Evolutionary conservation across 2,888 invertebrate species (phyloP), one percentile per base, ranked within the genome.

Genomic region (Polydesmus complanatus): DNA sequence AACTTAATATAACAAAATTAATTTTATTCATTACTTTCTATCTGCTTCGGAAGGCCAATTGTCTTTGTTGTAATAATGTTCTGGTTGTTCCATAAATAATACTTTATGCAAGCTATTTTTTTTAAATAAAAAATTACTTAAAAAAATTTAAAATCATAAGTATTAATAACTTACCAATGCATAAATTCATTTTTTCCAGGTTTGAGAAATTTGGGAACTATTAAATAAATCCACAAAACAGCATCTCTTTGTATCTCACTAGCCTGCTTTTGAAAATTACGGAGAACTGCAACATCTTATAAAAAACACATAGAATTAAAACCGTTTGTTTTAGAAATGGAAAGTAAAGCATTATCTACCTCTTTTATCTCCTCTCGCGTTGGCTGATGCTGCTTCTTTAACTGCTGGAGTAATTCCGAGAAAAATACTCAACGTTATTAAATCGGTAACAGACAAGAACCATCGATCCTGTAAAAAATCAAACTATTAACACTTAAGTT

Each of bases 1-100:
- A 52, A 19, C 11, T 21, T 19, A 19, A 52, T 25, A 23, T 23
- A 63, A 14, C 49, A 14, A 14, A 48, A 19, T 8, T 26, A 25
- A 54, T 27, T 27, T 3, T 23, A 19, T 52, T 5, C 22, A 69
- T 65, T 64, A 74, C 75, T 67, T 68, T 66, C 94, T 80, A 69
- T 96, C 95, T 8, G 84, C 83, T 74, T 97, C 96, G 0, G 89
- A 85, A 1, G 93, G 93, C 91, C 94, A 95, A 66, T 75, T 76
- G 66, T 80, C 80, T 73, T 86, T 86, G 74, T 87, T 86, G 69
- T 84, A 85, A 75, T 91, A 91, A 62, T 84, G 81, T 64, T 91
- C 91, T 0, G 83, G 80, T 61, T 81, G 80, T 67, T 69, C 70
- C 68, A 70, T 66, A 54, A 70, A 68, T 3, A 70, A 59, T 25